Evolutionary conservation across 2,797 vertebrate species (phyloP), one percentile per base, ranked within the genome.

Genomic region (Myotis myotis): DNA sequence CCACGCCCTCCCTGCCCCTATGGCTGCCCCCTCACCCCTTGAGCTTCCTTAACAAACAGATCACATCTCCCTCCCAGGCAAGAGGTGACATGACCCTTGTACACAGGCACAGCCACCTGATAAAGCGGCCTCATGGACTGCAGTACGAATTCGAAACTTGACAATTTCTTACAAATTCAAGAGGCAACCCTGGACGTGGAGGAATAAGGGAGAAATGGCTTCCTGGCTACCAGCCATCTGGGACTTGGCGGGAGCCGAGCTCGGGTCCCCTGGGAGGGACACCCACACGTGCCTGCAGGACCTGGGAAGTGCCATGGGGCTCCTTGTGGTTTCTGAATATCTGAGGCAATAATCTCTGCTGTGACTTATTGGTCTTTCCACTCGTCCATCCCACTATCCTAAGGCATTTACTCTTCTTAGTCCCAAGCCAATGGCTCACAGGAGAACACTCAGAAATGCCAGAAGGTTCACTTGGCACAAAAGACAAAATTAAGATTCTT

Each of bases 1-100:
- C 87, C 89, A 88, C 80, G 97, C 96, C 95, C 96, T 66, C 70
- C 49, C 88, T 3, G 28, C 7, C 10, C 72, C 36, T 2, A 22
- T 10, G 8, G 10, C 4, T 15, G 66, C 49, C 12, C 15, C 95
- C 88, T 92, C 95, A 64, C 83, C 96, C 97, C 93, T 86, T 71
- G 93, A 97, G 97, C 96, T 87, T 95, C 92, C 93, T 66, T 91
- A 85, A 41, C 68, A 12, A 84, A 70, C 86, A 91, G 3, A 74
- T 5, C 5, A 2, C 90, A 49, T 41, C 66, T 41, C 44, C 78
- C 0, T 88, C 30, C 89, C 5, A 30, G 38, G 55, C 13, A 8
- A 84, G 88, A 36, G 12, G 3, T 41, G 49, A 62, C 0, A 3
- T 72, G 71, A 49, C 23, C 36, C 85, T 1, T 4, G 60, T 12